These are phyloP conservation scores for Cyanoramphus novaezelandiae DNA, from an alignment of 2,113 vertebrate species.

Conservation along the genomic window DNA sequence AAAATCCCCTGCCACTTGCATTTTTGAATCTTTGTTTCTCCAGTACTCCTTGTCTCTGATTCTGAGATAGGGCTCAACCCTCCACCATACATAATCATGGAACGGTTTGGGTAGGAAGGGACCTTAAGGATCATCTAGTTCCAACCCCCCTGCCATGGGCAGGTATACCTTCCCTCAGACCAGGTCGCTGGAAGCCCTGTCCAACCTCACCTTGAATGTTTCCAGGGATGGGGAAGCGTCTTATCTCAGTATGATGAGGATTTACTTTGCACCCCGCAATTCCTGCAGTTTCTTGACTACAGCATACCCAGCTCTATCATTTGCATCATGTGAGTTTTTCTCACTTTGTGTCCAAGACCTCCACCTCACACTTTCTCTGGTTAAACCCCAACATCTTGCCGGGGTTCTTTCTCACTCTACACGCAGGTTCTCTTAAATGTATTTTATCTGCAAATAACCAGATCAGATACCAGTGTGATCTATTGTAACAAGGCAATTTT, in stretches of 20 bases:
- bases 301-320: accelerated
- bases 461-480: accelerated
- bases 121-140: neutral
- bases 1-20: neutral
- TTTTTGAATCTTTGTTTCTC: neutral
- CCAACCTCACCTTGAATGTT: neutral
- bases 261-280: neutral
- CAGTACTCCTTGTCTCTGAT: neutral
- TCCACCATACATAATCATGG: neutral
- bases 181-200: neutral
- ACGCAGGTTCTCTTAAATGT: neutral
- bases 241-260: neutral
- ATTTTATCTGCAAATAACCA: neutral
- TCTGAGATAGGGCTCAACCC: neutral
- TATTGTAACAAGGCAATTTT: accelerated
- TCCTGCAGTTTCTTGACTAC: neutral
- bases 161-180: neutral
- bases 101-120: neutral
- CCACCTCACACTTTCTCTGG: neutral
- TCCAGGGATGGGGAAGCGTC: neutral
- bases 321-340: neutral
- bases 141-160: neutral
- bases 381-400: neutral
- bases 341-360: neutral
- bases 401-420: neutral